These are phyloP conservation scores for Dendrophyllia cribrosa DNA, from an alignment of 64 coral and sea anemone genomes.

Conservation along the genomic window DNA sequence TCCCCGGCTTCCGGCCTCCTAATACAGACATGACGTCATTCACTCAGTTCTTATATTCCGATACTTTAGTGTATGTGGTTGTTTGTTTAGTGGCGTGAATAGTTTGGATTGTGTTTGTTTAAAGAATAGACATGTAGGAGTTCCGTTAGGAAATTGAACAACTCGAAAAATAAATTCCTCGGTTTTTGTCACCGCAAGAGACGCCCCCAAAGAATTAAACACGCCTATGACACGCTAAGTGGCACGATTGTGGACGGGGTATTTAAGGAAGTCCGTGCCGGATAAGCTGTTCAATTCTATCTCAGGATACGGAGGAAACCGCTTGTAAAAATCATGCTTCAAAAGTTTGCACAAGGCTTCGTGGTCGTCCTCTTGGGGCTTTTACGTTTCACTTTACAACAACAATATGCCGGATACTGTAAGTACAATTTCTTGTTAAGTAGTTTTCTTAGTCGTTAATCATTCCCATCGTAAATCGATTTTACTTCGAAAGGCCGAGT, in stretches of 20 bases:
- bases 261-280: constrained; percentile 5
- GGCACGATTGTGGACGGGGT: not conserved
- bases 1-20: too few species aligned
- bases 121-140: too few species aligned
- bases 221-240: not conserved
- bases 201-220: not conserved
- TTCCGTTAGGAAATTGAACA: not conserved
- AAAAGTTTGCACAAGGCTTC: not conserved
- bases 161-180: not conserved
- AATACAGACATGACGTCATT: too few species aligned
- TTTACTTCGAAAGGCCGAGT: not conserved
- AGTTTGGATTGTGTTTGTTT: too few species aligned
- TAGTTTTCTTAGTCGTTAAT: not conserved
- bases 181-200: not conserved
- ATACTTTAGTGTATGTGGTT: too few species aligned
- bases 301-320: not conserved
- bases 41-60: too few species aligned
- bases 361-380: not conserved
- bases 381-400: not conserved
- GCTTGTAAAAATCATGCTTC: not conserved
- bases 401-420: constrained; percentile 9
- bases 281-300: not conserved
- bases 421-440: not conserved
- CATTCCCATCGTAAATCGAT: not conserved
- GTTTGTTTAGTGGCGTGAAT: too few species aligned